Base-by-base conservation (phyloP, 2,888 invertebrate genomes). In the Idaea aversata region DNA sequence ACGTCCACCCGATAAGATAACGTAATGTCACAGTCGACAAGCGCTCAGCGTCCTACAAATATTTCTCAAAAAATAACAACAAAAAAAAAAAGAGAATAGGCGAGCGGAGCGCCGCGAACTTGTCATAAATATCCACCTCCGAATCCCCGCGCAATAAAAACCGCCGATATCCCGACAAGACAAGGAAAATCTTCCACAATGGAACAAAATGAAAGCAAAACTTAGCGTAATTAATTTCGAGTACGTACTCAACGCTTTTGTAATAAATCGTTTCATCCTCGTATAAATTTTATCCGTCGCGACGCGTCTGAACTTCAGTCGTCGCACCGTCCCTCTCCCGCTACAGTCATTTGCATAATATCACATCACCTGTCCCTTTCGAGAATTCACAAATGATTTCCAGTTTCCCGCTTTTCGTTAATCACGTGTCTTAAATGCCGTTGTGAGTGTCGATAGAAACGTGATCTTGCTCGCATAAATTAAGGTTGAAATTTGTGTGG, bases 181-280 rank as follows among this genome's bases (percentile, higher is more conserved):
- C 83, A 82, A 78, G 84, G 81, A 80, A 81, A 86, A 85, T 81
- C 84, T 79, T 74, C 79, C 80, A 84, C 86, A 86, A 86, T 81
- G 81, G 81, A 75, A 84, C 84, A 83, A 85, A 88, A 86, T 85
- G 88, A 85, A 87, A 88, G 87, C 87, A 87, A 88, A 87, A 88
- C 88, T 88, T 88, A 82, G 77, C 77, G 84, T 85, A 87, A 93
- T 93, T 93, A 93, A 93, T 92, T 91, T 90, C 85, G 80, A 91
- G 91, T 88, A 89, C 88, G 88, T 87, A 88, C 90, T 92, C 93
- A 88, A 90, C 91, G 93, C 90, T 91, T 90, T 88, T 87, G 91
- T 91, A 90, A 93, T 93, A 93, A 93, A 92, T 93, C 92, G 91
- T 90, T 91, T 90, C 88, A 91, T 91, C 90, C 88, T 84, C 82